A percentile compares a stretch with the other conserved stretches of the same genome.
Evolutionary conservation across 2,888 invertebrate species (phyloP).

Genomic region (Agapostemon virescens): DNA sequence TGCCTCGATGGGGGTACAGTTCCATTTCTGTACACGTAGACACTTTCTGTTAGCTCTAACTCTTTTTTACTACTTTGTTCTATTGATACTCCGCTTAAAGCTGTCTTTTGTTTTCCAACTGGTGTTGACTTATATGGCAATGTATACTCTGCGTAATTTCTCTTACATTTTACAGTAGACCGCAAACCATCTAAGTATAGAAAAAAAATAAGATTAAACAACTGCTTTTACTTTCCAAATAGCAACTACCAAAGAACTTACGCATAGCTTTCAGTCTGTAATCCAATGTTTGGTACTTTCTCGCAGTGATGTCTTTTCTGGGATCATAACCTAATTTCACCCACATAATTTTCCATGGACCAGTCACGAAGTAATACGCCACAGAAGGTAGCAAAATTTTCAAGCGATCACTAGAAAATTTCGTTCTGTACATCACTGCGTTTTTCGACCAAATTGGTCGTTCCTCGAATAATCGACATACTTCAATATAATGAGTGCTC

Average conservation of each 20-base stretch:
- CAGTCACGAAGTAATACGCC: slow-evolving; percentile 92
- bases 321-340: slow-evolving; percentile 96
- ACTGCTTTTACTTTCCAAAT: neutral
- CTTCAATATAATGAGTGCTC: slow-evolving; percentile 76
- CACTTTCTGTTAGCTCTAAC: slow-evolving; percentile 80
- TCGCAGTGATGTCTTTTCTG: slow-evolving; percentile 87
- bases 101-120: slow-evolving; percentile 79
- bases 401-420: slow-evolving; percentile 84
- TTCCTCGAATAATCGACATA: slow-evolving; percentile 86
- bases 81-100: slow-evolving; percentile 73
- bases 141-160: slow-evolving; percentile 80
- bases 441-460: slow-evolving; percentile 95
- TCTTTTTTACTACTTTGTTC: slow-evolving; percentile 70
- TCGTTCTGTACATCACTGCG: slow-evolving; percentile 86
- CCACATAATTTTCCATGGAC: slow-evolving; percentile 97
- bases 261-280: slow-evolving; percentile 87
- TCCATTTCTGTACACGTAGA: slow-evolving; percentile 86
- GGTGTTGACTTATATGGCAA: slow-evolving; percentile 80
- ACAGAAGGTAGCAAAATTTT: slow-evolving; percentile 91
- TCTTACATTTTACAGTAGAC: slow-evolving; percentile 81
- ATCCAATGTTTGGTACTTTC: slow-evolving; percentile 94
- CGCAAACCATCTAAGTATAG: slow-evolving; percentile 80
- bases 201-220: neutral
- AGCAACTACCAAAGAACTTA: slow-evolving; percentile 73
- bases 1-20: slow-evolving; percentile 91